Evolutionary conservation across 1,140 invertebrate genomes (phyloP).

Genomic region (Drosophila ambigua): DNA sequence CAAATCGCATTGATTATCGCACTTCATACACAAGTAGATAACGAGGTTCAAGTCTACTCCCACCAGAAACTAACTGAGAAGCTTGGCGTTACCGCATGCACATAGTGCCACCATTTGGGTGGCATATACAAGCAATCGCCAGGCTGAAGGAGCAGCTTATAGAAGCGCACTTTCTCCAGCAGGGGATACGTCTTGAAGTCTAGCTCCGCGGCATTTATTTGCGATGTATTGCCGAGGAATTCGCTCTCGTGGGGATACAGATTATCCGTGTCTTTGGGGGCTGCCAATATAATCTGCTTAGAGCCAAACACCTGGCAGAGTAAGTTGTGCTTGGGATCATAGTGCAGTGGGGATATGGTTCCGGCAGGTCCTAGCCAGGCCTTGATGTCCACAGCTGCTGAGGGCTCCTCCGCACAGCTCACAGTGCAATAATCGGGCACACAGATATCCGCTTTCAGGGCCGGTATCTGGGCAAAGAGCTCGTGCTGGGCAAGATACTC

Average conservation of each 20-base stretch:
- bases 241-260: slow-evolving; percentile 93
- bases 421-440: slow-evolving; percentile 94
- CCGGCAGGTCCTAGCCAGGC: slow-evolving; percentile 98
- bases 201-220: slow-evolving; percentile 93
- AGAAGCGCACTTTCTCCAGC: slow-evolving; percentile 87
- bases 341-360: slow-evolving; percentile 97
- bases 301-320: slow-evolving; percentile 94
- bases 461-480: slow-evolving; percentile 96
- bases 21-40: too few relatives aligned
- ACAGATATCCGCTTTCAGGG: slow-evolving; percentile 93
- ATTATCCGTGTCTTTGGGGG: slow-evolving; percentile 87
- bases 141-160: slow-evolving; percentile 89
- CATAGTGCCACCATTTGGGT: slow-evolving; percentile 97
- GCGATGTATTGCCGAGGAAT: slow-evolving; percentile 92
- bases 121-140: slow-evolving; percentile 97
- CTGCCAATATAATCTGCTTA: slow-evolving; percentile 93
- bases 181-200: slow-evolving; percentile 90
- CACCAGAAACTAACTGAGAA: slow-evolving; percentile 98
- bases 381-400: slow-evolving; percentile 90
- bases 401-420: background rate
- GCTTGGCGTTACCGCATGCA: slow-evolving; percentile 91
- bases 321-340: slow-evolving; percentile 98
- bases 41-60: slow-evolving; percentile 62
- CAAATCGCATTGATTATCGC: background rate
- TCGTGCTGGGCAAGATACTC: slow-evolving; percentile 99